Evolutionary conservation across 2,888 invertebrate species (phyloP), one percentile per base, ranked within the genome.

Genomic region (Isoperla grammatica): DNA sequence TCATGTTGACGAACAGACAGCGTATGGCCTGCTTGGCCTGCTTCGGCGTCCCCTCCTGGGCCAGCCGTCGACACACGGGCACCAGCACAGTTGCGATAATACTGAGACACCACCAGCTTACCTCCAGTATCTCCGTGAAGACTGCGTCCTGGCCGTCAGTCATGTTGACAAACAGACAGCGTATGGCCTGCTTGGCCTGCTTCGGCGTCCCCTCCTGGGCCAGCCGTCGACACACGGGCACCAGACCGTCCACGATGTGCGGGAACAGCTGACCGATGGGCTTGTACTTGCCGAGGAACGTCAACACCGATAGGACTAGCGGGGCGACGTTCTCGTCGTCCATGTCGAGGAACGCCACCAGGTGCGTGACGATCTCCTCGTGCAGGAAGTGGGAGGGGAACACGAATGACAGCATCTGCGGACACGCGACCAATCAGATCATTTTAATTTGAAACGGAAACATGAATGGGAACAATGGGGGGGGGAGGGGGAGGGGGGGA

Each of bases 11-110:
- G 73, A 83, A 90, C 57, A 98, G 83, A 75, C 96, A 97, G 66
- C 93, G 85, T 62, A 98, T 88, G 2, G 97, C 95, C 70, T 96
- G 95, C 76, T 98, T 98, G 5, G 96, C 95, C 75, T 97, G 96
- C 74, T 95, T 95, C 1, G 93, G 88, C 2, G 92, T 90, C 9
- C 97, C 97, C 45, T 85, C 85, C 69, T 90, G 86, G 0, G 94
- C 90, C 72, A 95, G 88, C 56, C 87, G 88, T 71, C 91, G 90
- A 74, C 96, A 91, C 54, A 93, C 82, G 1, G 92, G 90, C 35
- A 91, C 85, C 72, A 97, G 75, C n/a, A n/a, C n/a, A n/a, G n/a
- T n/a, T n/a, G n/a, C n/a, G n/a, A n/a, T n/a, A n/a, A n/a, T n/a
- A n/a, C n/a, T n/a, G n/a, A 29, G 29, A 29, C 8, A 12, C 8